phyloP scores from a whole-genome alignment of 2,113 vertebrate species.

The Perccottus glenii region DNA sequence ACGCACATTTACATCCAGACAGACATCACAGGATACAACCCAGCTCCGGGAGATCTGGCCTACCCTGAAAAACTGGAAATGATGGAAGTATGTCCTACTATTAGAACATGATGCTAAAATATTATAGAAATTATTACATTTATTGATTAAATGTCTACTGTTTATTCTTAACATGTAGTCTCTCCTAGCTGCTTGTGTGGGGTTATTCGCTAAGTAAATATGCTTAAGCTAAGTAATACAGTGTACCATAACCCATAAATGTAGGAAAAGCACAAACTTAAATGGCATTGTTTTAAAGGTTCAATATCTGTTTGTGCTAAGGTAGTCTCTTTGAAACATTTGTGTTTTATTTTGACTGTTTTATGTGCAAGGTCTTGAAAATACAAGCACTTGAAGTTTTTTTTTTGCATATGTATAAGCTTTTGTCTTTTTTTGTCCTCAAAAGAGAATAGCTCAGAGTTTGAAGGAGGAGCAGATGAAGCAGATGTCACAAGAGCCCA shows the following conservation, averaged over 20 bases:
- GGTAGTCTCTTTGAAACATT: slow-evolving; percentile 17
- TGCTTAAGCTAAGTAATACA: too few species aligned
- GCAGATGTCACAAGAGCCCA: slow-evolving; percentile 76
- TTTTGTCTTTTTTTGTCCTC: slow-evolving; percentile 15
- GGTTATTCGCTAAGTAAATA: too few species aligned
- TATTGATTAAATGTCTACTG: too few species aligned
- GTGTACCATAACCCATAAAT: neutral
- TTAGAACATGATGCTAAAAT: neutral
- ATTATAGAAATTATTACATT: too few species aligned
- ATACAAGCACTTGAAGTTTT: slow-evolving; percentile 11
- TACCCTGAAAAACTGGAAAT: slow-evolving; percentile 98
- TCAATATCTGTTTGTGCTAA: neutral
- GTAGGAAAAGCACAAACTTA: slow-evolving; percentile 2
- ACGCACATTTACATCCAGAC: slow-evolving; percentile 98
- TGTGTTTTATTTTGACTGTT: slow-evolving; percentile 17
- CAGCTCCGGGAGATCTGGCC: slow-evolving; percentile 92
- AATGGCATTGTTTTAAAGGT: neutral
- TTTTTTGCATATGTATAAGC: neutral
- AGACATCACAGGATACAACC: slow-evolving; percentile 94
- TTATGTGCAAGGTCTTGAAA: slow-evolving; percentile 11
- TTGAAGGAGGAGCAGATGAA: slow-evolving; percentile 95
- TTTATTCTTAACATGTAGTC: too few species aligned
- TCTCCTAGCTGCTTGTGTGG: too few species aligned
- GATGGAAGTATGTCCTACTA: slow-evolving; percentile 88
- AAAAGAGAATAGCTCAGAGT: slow-evolving; percentile 94